These are phyloP conservation scores for Holothuria glaberrima DNA, from an alignment of 35 echinoderm and acorn worm species.

Conservation along the genomic window DNA sequence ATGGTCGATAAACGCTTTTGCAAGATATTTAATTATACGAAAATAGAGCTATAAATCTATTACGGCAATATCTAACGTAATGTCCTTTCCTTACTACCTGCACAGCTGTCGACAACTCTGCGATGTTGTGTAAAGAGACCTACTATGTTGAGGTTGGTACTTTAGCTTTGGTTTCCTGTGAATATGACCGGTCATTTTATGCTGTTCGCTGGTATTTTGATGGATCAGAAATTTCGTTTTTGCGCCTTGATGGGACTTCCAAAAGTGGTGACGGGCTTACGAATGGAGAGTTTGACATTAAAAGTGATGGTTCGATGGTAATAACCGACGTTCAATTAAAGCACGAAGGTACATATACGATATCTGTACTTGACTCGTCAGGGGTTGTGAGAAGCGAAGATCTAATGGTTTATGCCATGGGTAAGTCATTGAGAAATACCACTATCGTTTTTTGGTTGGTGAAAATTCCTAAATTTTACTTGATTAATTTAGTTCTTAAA, in stretches of 20 bases:
- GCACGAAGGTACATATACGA: conserved; percentile 1
- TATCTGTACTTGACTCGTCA: neutral
- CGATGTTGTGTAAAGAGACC: neutral
- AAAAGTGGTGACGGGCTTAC: neutral
- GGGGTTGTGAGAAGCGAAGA: neutral
- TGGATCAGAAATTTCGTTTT: conserved; percentile 24
- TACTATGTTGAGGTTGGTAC: neutral
- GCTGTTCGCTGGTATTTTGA: neutral
- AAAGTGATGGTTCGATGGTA: conserved; percentile 4
- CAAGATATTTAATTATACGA: no score
- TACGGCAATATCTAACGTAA: no score
- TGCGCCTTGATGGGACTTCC: neutral
- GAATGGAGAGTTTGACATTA: conserved; percentile 14
- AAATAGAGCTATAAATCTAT: no score
- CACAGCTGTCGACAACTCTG: no score
- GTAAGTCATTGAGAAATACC: no score
- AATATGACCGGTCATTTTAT: neutral
- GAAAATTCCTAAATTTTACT: neutral
- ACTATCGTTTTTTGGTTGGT: neutral
- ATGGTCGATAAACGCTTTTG: no score
- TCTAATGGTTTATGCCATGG: neutral
- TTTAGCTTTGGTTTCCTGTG: neutral
- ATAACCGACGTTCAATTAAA: neutral
- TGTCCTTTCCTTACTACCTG: no score
- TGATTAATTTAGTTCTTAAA: no score